Base-by-base conservation (phyloP, 2,888 invertebrate genomes). In the Matsumyia berberina region DNA sequence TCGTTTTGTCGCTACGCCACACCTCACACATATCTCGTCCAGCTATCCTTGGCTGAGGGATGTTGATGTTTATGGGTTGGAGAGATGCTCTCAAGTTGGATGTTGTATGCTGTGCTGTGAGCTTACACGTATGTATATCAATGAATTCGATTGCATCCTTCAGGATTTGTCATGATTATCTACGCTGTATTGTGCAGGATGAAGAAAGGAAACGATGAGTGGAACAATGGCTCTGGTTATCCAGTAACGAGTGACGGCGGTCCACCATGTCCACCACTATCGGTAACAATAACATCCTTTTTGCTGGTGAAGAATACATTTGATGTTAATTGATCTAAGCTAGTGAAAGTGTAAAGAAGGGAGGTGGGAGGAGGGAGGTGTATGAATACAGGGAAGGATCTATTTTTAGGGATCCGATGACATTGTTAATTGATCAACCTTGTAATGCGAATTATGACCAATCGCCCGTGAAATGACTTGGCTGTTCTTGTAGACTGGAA, bases 141-240 rank as follows among this genome's bases (percentile, higher is more conserved):
- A 39, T 46, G 53, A 78, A 72, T 82, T 72, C 55, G 82, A 72
- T 72, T 69, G 12, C 42, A 70, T 77, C 42, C 64, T 70, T 72
- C 51, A 73, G 78, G 44, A 83, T 78, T 73, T 83, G 72, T 83
- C 55, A 72, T 67, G 82, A 83, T 73, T 73, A 78, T 83, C 55
- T 60, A 73, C 53, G 64, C 33, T 82, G 19, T 39, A 66, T 58
- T 58, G 60, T 67, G 37, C 55, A 4, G 24, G 4, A 24, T 3
- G 24, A 24, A 24, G 4, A 24, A 24, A 4, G 4, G 24, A 24
- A 4, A 76, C 51, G 62, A 62, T 51, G 37, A 2, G 9, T 24
- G 51, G 51, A 24, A 57, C 6, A 19, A 35, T 49, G 60, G 66
- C 33, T 6, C 8, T 31, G 37, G 62, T 15, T 57, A 15, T 49